Base-by-base conservation (phyloP, 2,888 invertebrate genomes). In the Muschampia plurimacula region DNA sequence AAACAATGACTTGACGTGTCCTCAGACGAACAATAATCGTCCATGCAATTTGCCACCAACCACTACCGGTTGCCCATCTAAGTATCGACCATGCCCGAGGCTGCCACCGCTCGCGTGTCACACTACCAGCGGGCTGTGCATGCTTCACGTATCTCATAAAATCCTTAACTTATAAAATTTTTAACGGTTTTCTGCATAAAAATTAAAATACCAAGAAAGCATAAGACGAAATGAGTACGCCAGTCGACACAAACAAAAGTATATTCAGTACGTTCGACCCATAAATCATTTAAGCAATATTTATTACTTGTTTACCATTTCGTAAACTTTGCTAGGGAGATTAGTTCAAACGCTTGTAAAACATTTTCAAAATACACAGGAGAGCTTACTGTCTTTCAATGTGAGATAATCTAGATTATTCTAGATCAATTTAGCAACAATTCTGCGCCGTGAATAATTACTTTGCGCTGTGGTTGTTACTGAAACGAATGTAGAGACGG, bases 391-490 rank as follows among this genome's bases (percentile, higher is more conserved):
- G 78, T 81, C 82, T 83, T 77, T 77, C 80, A 77, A 74, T 13
- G 32, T 59, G 6, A 62, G 62, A 62, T 62, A 62, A 62, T 62
- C 62, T 62, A 62, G 36, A 62, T 62, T 62, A 62, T 62, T 86
- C 85, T 82, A 83, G 81, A 86, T 85, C 83, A 79, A 81, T 82
- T 81, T 80, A 81, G 78, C 76, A 81, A 83, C 84, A 84, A 86
- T 87, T 83, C 84, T 84, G 78, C 77, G 78, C 76, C 77, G 83
- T 85, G 84, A 88, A 84, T 88, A 88, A 88, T 89, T 86, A 87
- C 83, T 84, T 78, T 77, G 79, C 70, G 78, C 78, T 81, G 78
- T 77, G 77, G 46, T 60, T 68, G 67, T 67, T 41, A 32, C 32
- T 76, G 68, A 82, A 78, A 80, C 80, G 81, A 79, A 82, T 82